phyloP scores from a whole-genome alignment of 2,113 vertebrate genomes.

The Gnathonemus longibarbis region DNA sequence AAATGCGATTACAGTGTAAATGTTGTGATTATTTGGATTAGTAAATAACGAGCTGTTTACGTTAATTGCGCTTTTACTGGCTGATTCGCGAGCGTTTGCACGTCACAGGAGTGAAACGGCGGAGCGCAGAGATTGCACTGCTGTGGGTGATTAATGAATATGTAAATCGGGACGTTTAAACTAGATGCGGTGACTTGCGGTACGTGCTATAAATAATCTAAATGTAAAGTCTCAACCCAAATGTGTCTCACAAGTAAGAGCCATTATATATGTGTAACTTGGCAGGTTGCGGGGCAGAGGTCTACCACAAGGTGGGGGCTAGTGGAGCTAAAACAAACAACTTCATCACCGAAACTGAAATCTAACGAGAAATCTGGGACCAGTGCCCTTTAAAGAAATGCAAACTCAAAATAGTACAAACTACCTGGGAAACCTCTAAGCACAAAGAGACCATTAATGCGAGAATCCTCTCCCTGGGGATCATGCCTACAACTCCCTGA shows the following conservation, averaged over 20 bases:
- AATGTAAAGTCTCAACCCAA: background rate
- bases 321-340: background rate
- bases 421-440: background rate
- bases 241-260: background rate
- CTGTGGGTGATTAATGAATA: constrained; percentile 3
- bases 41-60: background rate
- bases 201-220: background rate
- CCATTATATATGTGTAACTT: background rate
- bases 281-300: background rate
- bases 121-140: background rate
- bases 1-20: background rate
- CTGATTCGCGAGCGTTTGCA: background rate
- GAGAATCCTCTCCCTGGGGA: background rate
- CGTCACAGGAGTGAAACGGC: background rate
- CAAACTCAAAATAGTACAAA: background rate
- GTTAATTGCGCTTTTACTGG: background rate
- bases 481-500: background rate
- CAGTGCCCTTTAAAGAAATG: background rate
- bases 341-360: background rate
- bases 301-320: background rate
- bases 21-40: background rate
- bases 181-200: background rate
- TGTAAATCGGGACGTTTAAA: constrained; percentile 10
- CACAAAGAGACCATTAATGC: background rate
- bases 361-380: background rate